phyloP scores from a whole-genome alignment of 2,888 invertebrate species.

The Tortrix viridana region DNA sequence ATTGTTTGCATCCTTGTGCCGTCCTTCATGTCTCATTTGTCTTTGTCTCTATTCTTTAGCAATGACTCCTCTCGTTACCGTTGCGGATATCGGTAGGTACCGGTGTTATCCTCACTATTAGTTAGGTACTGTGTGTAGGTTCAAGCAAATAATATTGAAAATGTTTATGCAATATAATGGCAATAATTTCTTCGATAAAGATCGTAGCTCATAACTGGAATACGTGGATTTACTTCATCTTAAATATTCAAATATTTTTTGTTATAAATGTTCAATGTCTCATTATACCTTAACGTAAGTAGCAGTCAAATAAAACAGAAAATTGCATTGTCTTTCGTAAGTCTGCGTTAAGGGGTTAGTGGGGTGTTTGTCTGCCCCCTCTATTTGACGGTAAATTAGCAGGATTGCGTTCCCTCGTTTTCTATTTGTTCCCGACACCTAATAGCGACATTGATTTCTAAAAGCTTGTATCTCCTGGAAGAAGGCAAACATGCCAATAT shows the following conservation, averaged over 20 bases:
- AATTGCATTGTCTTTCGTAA: constrained; percentile 28
- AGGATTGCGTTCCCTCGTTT: constrained; percentile 42
- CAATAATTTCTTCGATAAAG: neutral
- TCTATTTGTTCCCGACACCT: constrained; percentile 41
- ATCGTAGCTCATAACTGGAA: neutral
- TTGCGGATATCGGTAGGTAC: no score
- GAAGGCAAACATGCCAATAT: constrained; percentile 22
- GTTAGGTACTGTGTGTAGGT: neutral
- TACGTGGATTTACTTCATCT: neutral
- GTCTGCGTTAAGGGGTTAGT: constrained; percentile 28
- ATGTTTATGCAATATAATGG: neutral
- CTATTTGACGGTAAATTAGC: constrained; percentile 47
- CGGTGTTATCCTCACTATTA: constrained; percentile 4
- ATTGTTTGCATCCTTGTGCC: no score
- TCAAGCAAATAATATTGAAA: neutral
- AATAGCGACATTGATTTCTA: constrained; percentile 43
- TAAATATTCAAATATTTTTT: neutral
- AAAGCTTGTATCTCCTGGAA: constrained; percentile 25
- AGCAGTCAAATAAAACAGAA: constrained; percentile 19
- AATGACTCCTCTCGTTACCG: no score
- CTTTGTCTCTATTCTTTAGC: no score
- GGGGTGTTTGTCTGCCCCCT: constrained; percentile 39
- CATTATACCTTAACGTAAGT: constrained; percentile 20
- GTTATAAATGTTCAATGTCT: constrained; percentile 7
- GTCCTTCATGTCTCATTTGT: no score